Base-by-base conservation (phyloP, 2,797 vertebrate species). In the Gallinago stenura region DNA sequence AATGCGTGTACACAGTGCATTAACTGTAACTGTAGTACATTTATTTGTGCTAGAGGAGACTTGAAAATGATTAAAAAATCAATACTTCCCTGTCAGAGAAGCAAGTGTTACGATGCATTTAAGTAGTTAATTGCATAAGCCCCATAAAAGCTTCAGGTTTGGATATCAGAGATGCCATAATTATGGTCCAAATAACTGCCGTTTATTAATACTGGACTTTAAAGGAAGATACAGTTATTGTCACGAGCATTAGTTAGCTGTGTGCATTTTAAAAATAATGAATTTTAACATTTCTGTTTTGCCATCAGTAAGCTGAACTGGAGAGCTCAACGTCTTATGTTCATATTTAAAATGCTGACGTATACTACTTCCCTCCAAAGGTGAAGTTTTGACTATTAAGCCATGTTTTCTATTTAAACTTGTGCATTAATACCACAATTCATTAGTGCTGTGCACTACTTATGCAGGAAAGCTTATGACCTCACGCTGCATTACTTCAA, bases 61-160 rank as follows among this genome's bases (percentile, higher is more conserved):
- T 98, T 98, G 98, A 98, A 99, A 99, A 99, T 99, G 99, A 99
- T 99, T 99, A 98, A 98, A 98, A 99, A 99, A 99, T 99, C 99
- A 99, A 99, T 99, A 99, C 98, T 98, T 99, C 97, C 98, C 98
- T 99, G 99, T 99, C 99, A 98, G 96, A 97, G 98, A 98, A 98
- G 98, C 97, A 98, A 98, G 98, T 97, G 98, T 98, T 98, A 98
- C 98, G 97, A 98, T 98, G 98, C 98, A 98, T 98, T 98, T 98
- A 98, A 98, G 98, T 98, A 98, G 97, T 98, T 98, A 98, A 98
- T 98, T 98, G 98, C 97, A 93, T 93, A 97, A 97, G 97, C 94
- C 95, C 86, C 95, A 98, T 98, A 98, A 98, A 98, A 98, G 97
- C 97, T 98, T 98, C 98, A 98, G 92, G 97, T 98, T 98, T 97